Percentiles rank a stretch among this genome's conserved stretches.
Conservation (phyloP, 2,797 vertebrate species). For the Dermochelys coriacea region DNA sequence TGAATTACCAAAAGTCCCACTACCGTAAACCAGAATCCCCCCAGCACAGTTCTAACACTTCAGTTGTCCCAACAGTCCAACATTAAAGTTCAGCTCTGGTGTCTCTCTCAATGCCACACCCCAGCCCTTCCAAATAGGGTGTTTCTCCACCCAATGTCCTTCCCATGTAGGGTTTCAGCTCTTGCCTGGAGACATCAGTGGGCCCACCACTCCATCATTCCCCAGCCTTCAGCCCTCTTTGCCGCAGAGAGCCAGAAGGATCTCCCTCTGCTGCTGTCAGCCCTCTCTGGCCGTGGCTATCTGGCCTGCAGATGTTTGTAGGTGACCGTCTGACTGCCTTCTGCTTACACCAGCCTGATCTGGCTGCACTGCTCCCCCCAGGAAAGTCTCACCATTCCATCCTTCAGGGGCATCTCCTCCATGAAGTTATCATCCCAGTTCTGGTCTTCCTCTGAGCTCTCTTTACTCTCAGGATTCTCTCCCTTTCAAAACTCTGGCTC, state of each 20-base stretch:
- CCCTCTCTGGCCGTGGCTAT: not conserved
- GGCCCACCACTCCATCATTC: not conserved
- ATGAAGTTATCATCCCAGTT: not conserved
- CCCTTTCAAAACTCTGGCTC: not conserved
- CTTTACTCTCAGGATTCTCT: not conserved
- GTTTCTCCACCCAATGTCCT: not conserved
- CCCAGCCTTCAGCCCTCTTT: not conserved
- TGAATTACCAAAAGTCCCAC: not conserved
- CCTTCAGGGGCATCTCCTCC: not conserved
- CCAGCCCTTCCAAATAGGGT: not conserved
- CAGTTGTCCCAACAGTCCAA: not conserved
- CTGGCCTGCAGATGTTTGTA: not conserved
- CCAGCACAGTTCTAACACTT: not conserved
- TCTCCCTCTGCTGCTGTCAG: not conserved
- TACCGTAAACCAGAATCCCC: not conserved
- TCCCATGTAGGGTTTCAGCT: not conserved
- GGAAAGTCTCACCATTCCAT: not conserved
- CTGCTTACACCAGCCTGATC: not conserved
- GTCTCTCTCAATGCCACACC: not conserved
- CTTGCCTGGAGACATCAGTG: not conserved
- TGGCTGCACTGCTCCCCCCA: not conserved
- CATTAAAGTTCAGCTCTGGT: not conserved
- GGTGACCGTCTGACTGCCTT: not conserved
- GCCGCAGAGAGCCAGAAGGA: not conserved
- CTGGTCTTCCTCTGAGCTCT: not conserved